Evolutionary conservation across 2,888 invertebrate genomes (phyloP).

Genomic region (Diadegma fenestrale): DNA sequence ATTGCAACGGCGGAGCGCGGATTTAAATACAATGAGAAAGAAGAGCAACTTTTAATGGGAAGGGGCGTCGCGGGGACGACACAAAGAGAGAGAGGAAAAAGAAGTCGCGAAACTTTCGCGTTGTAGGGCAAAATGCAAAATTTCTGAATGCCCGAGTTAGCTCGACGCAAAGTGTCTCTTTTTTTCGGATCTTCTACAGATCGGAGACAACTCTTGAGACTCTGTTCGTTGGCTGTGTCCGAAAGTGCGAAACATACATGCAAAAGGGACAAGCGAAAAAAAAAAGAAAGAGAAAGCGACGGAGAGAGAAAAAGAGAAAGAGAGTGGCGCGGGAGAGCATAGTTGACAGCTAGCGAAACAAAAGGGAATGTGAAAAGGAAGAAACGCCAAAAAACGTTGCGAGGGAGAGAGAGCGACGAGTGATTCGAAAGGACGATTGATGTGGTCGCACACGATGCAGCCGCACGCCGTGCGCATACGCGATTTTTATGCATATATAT

Average conservation of each 20-base stretch:
- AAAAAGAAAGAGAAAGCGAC: constrained; percentile 4
- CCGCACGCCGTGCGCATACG: constrained; percentile 81
- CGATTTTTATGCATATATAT: constrained; percentile 70
- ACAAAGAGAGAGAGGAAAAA: background rate
- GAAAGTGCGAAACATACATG: constrained; percentile 82
- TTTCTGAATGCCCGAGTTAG: constrained; percentile 6
- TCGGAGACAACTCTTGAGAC: constrained; percentile 11
- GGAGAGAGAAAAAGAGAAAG: too few relatives aligned
- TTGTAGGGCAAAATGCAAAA: constrained; percentile 36
- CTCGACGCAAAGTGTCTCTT: constrained; percentile 10
- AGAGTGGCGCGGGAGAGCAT: constrained; percentile 1
- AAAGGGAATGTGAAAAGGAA: constrained; percentile 59
- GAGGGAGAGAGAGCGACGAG: constrained; percentile 63
- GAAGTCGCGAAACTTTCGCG: constrained; percentile 37
- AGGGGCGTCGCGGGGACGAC: constrained; percentile 32
- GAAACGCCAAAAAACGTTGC: constrained; percentile 60
- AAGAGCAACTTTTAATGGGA: constrained; percentile 76
- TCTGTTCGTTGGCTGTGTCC: constrained; percentile 69
- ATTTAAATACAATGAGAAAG: constrained; percentile 83
- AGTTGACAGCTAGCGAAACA: constrained; percentile 61
- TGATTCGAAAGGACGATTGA: constrained; percentile 82
- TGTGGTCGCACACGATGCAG: constrained; percentile 84
- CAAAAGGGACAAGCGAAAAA: constrained; percentile 72
- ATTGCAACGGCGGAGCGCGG: constrained; percentile 53
- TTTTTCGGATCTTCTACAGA: constrained; percentile 19